Evolutionary conservation across 2,113 vertebrate species (phyloP).

Genomic region (Poeciliopsis turrubarensis): DNA sequence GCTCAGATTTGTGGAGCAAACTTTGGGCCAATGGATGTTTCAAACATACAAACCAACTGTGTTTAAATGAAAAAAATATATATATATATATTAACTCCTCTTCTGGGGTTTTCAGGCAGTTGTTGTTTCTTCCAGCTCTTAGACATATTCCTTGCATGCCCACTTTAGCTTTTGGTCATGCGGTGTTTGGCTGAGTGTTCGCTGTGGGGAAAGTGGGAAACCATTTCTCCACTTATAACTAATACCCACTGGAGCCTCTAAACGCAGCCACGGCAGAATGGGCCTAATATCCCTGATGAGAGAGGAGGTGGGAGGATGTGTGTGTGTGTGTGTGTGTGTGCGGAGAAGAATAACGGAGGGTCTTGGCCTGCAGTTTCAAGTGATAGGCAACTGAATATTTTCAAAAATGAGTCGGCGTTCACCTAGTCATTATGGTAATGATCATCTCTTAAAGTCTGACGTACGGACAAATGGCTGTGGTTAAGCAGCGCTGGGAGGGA

Average conservation of each 20-base stretch:
- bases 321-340: constrained; percentile 19
- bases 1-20: constrained; percentile 42
- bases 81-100: constrained; percentile 33
- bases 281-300: constrained; percentile 47
- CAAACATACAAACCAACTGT: constrained; percentile 46
- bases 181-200: constrained; percentile 46
- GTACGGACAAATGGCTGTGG: constrained; percentile 75
- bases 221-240: constrained; percentile 43
- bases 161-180: constrained; percentile 71
- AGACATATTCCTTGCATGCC: constrained; percentile 63
- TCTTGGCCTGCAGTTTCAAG: constrained; percentile 44
- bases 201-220: constrained; percentile 56
- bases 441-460: constrained; percentile 71
- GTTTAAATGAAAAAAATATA: constrained; percentile 49
- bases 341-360: constrained; percentile 29
- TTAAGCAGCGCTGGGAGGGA: constrained; percentile 33
- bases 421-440: constrained; percentile 78
- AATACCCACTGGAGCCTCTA: constrained; percentile 64
- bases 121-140: constrained; percentile 52
- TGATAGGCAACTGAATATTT: constrained; percentile 64
- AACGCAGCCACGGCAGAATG: constrained; percentile 47
- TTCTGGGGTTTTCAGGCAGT: constrained; percentile 39
- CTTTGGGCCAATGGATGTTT: constrained; percentile 24
- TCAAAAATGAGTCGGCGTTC: constrained; percentile 54
- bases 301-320: constrained; percentile 17